phyloP scores from a whole-genome alignment of 2,113 vertebrate genomes.

The Catagonus wagneri region DNA sequence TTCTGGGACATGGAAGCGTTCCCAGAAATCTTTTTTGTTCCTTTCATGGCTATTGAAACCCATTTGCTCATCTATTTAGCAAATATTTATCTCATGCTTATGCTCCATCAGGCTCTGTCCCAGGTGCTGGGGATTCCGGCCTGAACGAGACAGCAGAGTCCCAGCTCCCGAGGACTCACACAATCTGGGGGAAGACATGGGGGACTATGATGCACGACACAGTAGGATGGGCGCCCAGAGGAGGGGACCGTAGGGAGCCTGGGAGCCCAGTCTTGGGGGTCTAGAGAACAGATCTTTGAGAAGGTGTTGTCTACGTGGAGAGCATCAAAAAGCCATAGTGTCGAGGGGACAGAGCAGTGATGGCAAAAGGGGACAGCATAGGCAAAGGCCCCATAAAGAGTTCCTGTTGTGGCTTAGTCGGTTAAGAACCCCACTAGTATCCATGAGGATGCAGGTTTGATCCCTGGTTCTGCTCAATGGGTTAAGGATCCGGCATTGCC shows the following conservation, averaged over 20 bases:
- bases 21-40: constrained; percentile 56
- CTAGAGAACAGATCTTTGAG: neutral
- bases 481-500: no score
- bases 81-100: neutral
- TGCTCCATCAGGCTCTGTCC: neutral
- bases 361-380: neutral
- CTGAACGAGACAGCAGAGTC: neutral
- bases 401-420: no score
- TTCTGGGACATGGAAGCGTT: constrained; percentile 64
- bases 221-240: neutral
- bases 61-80: neutral
- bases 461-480: no score
- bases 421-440: no score
- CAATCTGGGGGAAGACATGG: fast-evolving
- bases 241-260: neutral
- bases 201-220: fast-evolving
- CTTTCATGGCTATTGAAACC: constrained; percentile 39
- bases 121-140: neutral
- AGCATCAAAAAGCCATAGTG: neutral
- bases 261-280: fast-evolving
- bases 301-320: fast-evolving
- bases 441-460: no score
- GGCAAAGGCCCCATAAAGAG: neutral
- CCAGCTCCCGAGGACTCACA: no score
- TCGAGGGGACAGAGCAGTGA: neutral